phyloP scores from a whole-genome alignment of 2,888 invertebrate genomes.

The Cremastobaeus sp. region DNA sequence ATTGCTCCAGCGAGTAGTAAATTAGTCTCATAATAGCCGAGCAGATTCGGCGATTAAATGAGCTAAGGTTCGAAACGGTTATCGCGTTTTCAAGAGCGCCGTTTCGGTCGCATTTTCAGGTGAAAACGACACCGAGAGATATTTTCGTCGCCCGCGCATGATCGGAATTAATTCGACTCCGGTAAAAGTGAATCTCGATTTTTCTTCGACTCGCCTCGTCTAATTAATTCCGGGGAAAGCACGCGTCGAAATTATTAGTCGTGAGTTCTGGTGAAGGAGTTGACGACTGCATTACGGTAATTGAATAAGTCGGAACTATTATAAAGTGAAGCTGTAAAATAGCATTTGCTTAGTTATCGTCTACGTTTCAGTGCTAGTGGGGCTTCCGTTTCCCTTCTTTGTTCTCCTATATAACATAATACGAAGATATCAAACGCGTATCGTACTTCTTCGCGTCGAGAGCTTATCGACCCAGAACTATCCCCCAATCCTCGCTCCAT shows the following conservation, averaged over 20 bases:
- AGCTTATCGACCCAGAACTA: slow-evolving; percentile 62
- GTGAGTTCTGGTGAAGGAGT: neutral
- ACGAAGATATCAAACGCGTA: slow-evolving; percentile 61
- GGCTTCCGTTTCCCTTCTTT: slow-evolving; percentile 65
- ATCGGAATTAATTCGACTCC: too few relatives aligned
- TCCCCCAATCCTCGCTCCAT: slow-evolving; percentile 62
- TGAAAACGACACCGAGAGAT: too few relatives aligned
- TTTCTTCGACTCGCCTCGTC: too few relatives aligned
- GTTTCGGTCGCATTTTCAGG: too few relatives aligned
- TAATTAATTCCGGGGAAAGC: neutral
- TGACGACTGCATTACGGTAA: slow-evolving; percentile 25
- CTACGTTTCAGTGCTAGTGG: slow-evolving; percentile 60
- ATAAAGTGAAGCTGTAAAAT: slow-evolving; percentile 64
- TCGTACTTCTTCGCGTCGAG: slow-evolving; percentile 51
- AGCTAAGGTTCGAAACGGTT: too few relatives aligned
- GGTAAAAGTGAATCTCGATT: too few relatives aligned
- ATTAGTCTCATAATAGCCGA: too few relatives aligned
- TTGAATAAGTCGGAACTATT: slow-evolving; percentile 45
- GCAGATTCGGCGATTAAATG: too few relatives aligned
- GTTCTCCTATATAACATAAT: slow-evolving; percentile 62
- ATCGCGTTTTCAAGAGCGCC: too few relatives aligned
- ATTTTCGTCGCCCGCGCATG: too few relatives aligned
- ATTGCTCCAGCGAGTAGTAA: too few relatives aligned
- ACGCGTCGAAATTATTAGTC: neutral
- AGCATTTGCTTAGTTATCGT: slow-evolving; percentile 60